Conservation (phyloP, 2,888 invertebrate genomes). For the Thelaira solivaga region DNA sequence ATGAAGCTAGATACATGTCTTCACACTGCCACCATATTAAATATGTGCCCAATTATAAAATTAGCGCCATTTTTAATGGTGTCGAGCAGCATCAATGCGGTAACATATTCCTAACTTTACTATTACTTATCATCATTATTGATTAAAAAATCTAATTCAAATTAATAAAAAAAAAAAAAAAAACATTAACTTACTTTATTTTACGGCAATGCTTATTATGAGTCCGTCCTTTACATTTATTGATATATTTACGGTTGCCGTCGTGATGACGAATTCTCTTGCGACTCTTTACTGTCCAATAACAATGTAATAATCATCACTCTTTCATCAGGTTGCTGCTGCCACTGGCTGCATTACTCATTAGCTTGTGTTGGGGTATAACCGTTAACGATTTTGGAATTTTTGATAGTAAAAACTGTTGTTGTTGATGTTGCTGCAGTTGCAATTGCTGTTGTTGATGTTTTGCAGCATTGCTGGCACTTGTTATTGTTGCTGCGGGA, state of each 20-base stretch:
- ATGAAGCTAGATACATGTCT: too few species aligned
- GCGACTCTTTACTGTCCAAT: slow-evolving; percentile 61
- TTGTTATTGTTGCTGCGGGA: slow-evolving; percentile 70
- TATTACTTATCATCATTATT: too few species aligned
- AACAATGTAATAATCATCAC: slow-evolving; percentile 66
- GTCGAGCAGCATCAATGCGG: too few species aligned
- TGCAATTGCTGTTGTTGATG: slow-evolving; percentile 67
- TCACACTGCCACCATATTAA: too few species aligned
- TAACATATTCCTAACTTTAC: too few species aligned
- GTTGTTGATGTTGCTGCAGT: slow-evolving; percentile 68
- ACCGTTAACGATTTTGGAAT: slow-evolving; percentile 89
- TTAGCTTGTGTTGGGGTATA: slow-evolving; percentile 81
- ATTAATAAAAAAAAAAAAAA: slow-evolving; percentile 27
- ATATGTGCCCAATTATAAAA: too few species aligned
- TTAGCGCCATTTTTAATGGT: too few species aligned
- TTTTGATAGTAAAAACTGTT: slow-evolving; percentile 80
- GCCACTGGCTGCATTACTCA: slow-evolving; percentile 58
- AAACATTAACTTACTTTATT: slow-evolving; percentile 49
- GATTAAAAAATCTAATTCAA: too few species aligned
- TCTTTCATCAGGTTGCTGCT: slow-evolving; percentile 59
- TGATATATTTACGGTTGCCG: slow-evolving; percentile 46
- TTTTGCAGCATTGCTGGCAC: slow-evolving; percentile 61
- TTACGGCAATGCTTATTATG: slow-evolving; percentile 42
- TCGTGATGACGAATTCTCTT: slow-evolving; percentile 25
- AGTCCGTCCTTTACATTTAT: slow-evolving; percentile 42